Percentiles rank a stretch among this genome's conserved stretches.
Conservation (phyloP, 2,888 invertebrate species). For the Apodemia duryi region DNA sequence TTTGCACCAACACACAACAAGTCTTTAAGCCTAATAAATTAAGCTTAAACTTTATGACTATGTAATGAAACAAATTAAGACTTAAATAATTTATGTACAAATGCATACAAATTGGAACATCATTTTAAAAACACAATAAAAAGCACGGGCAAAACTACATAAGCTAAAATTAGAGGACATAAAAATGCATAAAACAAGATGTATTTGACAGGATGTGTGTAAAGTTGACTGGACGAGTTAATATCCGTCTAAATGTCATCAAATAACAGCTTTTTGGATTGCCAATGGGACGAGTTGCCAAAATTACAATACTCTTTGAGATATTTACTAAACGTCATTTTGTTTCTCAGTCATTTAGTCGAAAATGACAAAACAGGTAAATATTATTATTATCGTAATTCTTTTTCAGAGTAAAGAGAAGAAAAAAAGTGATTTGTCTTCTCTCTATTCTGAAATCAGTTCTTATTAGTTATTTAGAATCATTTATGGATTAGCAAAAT, state of each 20-base stretch:
- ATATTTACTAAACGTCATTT: not conserved
- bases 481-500: no score
- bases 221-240: slow-evolving; percentile 1
- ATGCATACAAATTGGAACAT: not conserved
- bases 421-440: no score
- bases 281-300: not conserved
- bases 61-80: not conserved
- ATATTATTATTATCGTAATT: no score
- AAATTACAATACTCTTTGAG: not conserved
- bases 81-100: not conserved
- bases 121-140: not conserved
- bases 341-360: not conserved
- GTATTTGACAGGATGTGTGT: slow-evolving; percentile 2
- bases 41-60: not conserved
- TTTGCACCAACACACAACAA: no score
- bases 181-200: slow-evolving; percentile 1
- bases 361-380: not conserved
- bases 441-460: no score
- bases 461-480: no score
- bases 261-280: slow-evolving; percentile 3
- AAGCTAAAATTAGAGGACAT: slow-evolving; percentile 2
- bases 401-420: no score
- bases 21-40: not conserved
- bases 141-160: not conserved
- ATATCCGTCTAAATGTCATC: not conserved